phyloP scores from a whole-genome alignment of 2,797 vertebrate genomes.

The Galago senegalensis region DNA sequence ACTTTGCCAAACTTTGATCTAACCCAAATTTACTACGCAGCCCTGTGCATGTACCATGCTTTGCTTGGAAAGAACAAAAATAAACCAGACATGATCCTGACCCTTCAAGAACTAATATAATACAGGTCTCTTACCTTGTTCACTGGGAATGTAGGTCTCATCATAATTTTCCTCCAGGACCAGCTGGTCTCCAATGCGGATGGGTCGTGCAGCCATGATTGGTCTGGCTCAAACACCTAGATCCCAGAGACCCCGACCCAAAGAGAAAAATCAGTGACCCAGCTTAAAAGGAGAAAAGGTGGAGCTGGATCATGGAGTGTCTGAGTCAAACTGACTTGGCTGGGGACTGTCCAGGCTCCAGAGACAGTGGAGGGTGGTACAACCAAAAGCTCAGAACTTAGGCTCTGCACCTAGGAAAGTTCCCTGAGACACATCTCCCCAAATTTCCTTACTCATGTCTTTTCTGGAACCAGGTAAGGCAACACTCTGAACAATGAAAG shows the following conservation, averaged over 20 bases:
- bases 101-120: background rate
- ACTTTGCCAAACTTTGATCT: background rate
- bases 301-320: background rate
- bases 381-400: background rate
- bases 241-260: slow-evolving; percentile 37
- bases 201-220: slow-evolving; percentile 84
- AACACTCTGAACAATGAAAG: background rate
- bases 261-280: slow-evolving; percentile 54
- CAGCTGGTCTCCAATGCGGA: slow-evolving; percentile 94
- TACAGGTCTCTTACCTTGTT: slow-evolving; percentile 91
- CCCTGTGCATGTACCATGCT: background rate
- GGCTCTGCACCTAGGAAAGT: background rate
- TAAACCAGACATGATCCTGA: background rate
- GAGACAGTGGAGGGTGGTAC: background rate
- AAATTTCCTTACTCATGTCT: background rate
- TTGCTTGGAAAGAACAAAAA: background rate
- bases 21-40: background rate
- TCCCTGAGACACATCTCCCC: background rate
- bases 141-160: slow-evolving; percentile 93
- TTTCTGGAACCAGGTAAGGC: background rate
- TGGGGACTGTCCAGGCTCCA: background rate
- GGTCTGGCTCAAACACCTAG: slow-evolving; percentile 13
- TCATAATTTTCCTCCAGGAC: slow-evolving; percentile 96
- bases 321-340: background rate
- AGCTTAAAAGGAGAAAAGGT: background rate